Conservation (phyloP, 2,797 vertebrate genomes). For the Sphenopsis melanotis region DNA sequence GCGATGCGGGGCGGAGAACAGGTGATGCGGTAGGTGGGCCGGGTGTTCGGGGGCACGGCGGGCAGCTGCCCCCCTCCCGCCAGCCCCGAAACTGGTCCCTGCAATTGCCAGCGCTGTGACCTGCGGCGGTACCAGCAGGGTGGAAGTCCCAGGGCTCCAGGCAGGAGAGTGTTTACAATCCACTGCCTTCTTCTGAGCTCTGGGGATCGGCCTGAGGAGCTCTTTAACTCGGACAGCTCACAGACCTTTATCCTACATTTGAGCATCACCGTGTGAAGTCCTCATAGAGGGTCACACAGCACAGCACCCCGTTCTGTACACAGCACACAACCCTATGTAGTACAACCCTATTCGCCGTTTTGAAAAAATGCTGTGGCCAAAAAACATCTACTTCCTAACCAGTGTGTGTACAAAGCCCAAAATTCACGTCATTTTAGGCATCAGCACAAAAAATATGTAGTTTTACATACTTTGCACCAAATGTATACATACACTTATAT, state of each 20-base stretch:
- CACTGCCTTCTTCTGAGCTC: not conserved
- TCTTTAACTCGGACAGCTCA: rapidly evolving
- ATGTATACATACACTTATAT: not conserved
- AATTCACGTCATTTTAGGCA: not conserved
- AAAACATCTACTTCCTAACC: not conserved
- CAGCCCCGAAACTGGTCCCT: rapidly evolving
- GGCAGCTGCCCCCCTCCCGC: too few species aligned
- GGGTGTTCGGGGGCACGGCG: rapidly evolving
- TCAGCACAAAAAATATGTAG: not conserved
- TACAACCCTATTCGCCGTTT: not conserved
- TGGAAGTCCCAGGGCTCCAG: not conserved
- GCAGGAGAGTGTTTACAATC: not conserved
- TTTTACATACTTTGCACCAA: not conserved
- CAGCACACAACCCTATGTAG: rapidly evolving
- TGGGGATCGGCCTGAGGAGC: not conserved
- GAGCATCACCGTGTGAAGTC: not conserved
- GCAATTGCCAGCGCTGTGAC: not conserved
- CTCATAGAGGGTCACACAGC: not conserved
- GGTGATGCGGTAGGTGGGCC: not conserved
- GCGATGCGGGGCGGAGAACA: not conserved
- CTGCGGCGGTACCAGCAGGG: rapidly evolving
- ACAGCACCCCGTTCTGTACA: not conserved
- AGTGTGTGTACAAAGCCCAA: not conserved
- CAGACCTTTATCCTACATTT: not conserved
- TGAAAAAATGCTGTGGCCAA: not conserved